These are phyloP conservation scores for Syngnathus acus DNA, from an alignment of 2,797 vertebrate species.

Conservation along the genomic window DNA sequence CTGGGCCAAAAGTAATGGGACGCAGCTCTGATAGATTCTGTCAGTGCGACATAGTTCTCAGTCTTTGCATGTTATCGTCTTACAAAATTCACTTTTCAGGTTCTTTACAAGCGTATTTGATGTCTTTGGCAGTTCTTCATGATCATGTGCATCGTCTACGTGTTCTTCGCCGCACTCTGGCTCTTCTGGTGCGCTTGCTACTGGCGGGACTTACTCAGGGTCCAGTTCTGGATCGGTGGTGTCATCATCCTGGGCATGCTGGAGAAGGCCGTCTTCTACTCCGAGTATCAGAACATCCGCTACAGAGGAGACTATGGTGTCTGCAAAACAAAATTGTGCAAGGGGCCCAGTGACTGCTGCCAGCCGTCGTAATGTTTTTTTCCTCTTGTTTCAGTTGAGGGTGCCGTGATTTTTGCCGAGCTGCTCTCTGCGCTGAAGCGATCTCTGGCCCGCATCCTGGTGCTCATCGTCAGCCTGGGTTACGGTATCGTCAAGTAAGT, in stretches of 20 bases:
- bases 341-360: background rate
- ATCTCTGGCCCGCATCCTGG: conserved; percentile 86
- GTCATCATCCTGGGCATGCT: conserved; percentile 94
- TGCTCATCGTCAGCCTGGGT: conserved; percentile 92
- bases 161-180: conserved; percentile 89
- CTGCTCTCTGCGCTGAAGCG: conserved; percentile 90
- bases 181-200: conserved; percentile 90
- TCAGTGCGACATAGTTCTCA: no score
- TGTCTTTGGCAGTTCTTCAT: conserved; percentile 70
- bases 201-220: conserved; percentile 86
- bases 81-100: no score
- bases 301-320: conserved; percentile 85
- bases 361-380: background rate
- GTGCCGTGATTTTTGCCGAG: conserved; percentile 87
- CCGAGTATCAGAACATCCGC: conserved; percentile 89
- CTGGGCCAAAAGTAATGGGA: no score
- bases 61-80: no score
- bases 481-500: conserved; percentile 94
- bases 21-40: no score
- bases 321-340: no score
- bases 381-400: conserved; percentile 68
- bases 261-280: conserved; percentile 93
- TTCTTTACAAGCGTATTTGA: background rate
- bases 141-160: conserved; percentile 93
- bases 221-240: conserved; percentile 94